Evolutionary conservation across 1,140 invertebrate genomes (phyloP).

Genomic region (Cepaea nemoralis): DNA sequence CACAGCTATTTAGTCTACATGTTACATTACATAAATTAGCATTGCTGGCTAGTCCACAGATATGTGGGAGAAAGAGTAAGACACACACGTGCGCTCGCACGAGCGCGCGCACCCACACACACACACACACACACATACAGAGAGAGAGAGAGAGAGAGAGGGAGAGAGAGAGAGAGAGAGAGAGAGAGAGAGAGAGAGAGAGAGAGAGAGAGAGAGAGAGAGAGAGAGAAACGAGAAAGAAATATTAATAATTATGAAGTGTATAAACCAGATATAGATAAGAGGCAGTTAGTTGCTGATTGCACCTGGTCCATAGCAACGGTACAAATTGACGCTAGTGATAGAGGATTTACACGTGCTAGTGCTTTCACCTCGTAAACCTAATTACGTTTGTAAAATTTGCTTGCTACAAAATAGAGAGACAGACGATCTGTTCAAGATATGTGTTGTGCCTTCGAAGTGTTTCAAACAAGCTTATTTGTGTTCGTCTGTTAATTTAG

Average conservation of each 20-base stretch:
- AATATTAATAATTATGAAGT: too few relatives aligned
- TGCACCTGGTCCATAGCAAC: not conserved
- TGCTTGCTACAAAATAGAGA: constrained; percentile 1
- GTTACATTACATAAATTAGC: too few relatives aligned
- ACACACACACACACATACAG: too few relatives aligned
- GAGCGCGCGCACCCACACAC: too few relatives aligned
- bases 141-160: not conserved
- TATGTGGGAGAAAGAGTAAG: too few relatives aligned
- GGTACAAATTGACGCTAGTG: not conserved
- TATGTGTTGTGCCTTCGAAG: not conserved
- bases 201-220: not conserved
- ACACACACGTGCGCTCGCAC: too few relatives aligned
- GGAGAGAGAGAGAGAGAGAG: constrained; percentile 7
- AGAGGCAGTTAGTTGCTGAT: not conserved
- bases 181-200: not conserved
- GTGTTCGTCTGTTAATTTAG: too few relatives aligned
- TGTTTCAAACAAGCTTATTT: not conserved
- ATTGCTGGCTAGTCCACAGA: too few relatives aligned
- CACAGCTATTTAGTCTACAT: too few relatives aligned
- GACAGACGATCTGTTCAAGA: not conserved
- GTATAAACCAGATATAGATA: not conserved
- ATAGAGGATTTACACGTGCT: not conserved
- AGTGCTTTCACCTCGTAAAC: not conserved
- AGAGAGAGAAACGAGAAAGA: not conserved
- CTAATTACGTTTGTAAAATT: not conserved